Evolutionary conservation across 35 echinoderm and acorn worm genomes (phyloP), one percentile per base, ranked within the genome.

Genomic region (Eucidaris tribuloides): DNA sequence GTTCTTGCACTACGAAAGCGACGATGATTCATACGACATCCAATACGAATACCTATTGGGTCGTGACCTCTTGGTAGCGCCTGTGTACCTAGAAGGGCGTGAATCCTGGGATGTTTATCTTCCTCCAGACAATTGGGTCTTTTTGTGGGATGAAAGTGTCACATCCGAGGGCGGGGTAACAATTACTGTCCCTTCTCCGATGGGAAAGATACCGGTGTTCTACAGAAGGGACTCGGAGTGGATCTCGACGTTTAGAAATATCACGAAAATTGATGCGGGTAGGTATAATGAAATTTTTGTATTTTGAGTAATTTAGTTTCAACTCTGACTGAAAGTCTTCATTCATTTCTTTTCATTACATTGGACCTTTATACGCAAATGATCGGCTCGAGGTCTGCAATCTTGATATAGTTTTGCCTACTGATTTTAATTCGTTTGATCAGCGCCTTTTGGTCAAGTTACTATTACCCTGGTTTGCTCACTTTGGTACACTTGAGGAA

Each of bases 1-100:
- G n/a, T 99, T 99, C 43, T 78, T 99, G 46, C 90, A 99, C 81
- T 99, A 93, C 62, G 96, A 89, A 46, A 49, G 89, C 15, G 91
- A 93, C 52, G 55, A 79, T 0, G 42, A 58, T 3, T 79, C 56
- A 18, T 99, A 87, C 56, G 56, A 76, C 44, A 93, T 93, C 60
- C 85, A 93, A 28, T 99, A 93, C 28, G 82, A 99, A 56, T 99
- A 99, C 46, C 55, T 99, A 31, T 90, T 89, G 23, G 96, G 96
- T 5, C 41, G 37, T n/a, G 96, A 99, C 50, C 65, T 99, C 1
- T 46, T 99, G 36, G 96, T 99, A 23, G 90, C 96, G 43, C 96
- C 96, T 30, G 96, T 99, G 15, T 90, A 85, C 40, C 32, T 81
- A 28, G 40, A 91, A 52, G 63, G 81, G 1, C 29, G 25, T 25